Percentiles rank a stretch among this genome's conserved stretches.
phyloP scores from a whole-genome alignment of 2,797 vertebrate species.

The Hoplostethus atlanticus region DNA sequence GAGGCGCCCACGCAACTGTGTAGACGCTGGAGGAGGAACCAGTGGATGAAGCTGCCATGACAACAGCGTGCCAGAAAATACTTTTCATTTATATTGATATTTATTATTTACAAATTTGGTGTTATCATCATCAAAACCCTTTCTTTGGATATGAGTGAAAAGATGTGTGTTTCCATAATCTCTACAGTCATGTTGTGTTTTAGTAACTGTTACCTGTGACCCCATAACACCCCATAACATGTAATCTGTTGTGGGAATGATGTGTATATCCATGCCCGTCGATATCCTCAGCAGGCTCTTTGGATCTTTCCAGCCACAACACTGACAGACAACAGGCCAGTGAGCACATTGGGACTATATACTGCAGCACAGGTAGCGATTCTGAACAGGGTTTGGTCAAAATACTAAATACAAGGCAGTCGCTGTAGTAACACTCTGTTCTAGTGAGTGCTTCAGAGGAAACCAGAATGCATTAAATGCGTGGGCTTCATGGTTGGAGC shows the following conservation, averaged over 20 bases:
- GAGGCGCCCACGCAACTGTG: constrained; percentile 4
- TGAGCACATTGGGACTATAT: not conserved
- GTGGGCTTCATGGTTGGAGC: constrained; percentile 9
- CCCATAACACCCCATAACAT: too few species aligned
- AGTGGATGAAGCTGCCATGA: not conserved
- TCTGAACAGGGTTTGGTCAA: not conserved
- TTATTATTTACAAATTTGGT: too few species aligned
- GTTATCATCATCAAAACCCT: too few species aligned
- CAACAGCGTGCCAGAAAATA: constrained; percentile 4
- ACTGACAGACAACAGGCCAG: too few species aligned
- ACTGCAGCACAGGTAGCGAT: not conserved
- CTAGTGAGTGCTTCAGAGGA: not conserved
- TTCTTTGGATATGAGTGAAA: too few species aligned
- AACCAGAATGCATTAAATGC: not conserved
- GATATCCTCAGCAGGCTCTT: not conserved
- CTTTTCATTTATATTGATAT: not conserved
- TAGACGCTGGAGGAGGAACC: constrained; percentile 7
- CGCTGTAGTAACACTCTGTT: not conserved
- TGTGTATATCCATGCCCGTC: not conserved
- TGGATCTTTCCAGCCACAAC: too few species aligned
- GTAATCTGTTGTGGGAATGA: too few species aligned
- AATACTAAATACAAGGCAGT: not conserved
- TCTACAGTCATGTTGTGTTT: too few species aligned
- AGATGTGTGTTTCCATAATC: too few species aligned
- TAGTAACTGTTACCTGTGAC: too few species aligned